A percentile compares a stretch with the other conserved stretches of the same genome.
Conservation (phyloP, 2,113 vertebrate genomes). For the Narcine bancroftii region DNA sequence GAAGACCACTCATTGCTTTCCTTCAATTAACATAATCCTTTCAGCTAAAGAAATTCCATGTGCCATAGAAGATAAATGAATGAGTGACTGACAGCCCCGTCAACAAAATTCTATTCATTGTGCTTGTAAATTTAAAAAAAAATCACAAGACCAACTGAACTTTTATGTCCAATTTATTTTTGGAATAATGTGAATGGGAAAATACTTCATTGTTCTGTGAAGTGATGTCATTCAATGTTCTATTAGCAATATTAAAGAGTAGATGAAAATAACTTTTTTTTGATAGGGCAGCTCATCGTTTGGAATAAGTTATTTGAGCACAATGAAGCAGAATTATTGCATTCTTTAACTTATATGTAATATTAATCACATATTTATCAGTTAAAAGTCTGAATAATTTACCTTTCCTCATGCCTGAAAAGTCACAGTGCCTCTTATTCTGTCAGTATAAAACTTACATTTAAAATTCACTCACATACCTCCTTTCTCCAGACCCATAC, state of each 20-base stretch:
- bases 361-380: not conserved
- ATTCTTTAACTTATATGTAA: not conserved
- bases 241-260: not conserved
- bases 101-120: not conserved
- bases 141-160: not conserved
- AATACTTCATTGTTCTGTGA: not conserved
- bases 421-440: not conserved
- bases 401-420: not conserved
- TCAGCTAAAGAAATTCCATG: not conserved
- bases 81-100: not conserved
- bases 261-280: not conserved
- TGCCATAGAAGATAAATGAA: not conserved
- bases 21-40: not conserved
- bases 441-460: constrained; percentile 3
- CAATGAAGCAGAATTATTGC: not conserved
- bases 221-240: not conserved
- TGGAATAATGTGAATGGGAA: not conserved
- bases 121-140: constrained; percentile 17
- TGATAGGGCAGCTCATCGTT: not conserved
- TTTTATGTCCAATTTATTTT: not conserved
- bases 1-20: not conserved
- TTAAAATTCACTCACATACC: constrained; percentile 7
- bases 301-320: not conserved
- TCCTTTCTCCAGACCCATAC: constrained; percentile 2
- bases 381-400: not conserved